These are phyloP conservation scores for Riptortus pedestris DNA, from an alignment of 1,140 invertebrate genomes.

Conservation along the genomic window DNA sequence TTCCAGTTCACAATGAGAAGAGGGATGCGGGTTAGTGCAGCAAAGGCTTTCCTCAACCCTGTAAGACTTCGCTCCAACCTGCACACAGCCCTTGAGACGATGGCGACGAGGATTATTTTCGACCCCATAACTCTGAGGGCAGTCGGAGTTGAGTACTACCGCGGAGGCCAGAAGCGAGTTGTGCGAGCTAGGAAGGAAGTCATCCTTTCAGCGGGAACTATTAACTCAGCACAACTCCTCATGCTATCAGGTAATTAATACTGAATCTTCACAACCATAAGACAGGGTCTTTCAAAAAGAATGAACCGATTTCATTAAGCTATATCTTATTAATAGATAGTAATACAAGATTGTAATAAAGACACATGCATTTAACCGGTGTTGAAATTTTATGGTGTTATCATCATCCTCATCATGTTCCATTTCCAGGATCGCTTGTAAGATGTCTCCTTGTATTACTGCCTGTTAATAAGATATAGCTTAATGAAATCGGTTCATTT, in stretches of 20 bases:
- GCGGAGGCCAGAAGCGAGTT: constrained; percentile 49
- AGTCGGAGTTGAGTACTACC: constrained; percentile 66
- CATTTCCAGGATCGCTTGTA: neutral
- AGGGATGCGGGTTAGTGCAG: constrained; percentile 61
- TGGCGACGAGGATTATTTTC: constrained; percentile 65
- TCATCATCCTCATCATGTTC: too few species aligned
- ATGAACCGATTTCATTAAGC: too few species aligned
- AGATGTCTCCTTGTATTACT: too few species aligned
- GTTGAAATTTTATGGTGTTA: too few species aligned
- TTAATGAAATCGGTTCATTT: too few species aligned
- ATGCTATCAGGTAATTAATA: constrained; percentile 59
- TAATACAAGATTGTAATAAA: too few species aligned
- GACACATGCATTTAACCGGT: too few species aligned
- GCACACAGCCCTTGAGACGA: constrained; percentile 60
- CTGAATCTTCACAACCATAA: too few species aligned
- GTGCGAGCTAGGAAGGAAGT: constrained; percentile 66
- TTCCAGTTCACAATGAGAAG: constrained; percentile 73
- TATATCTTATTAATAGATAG: too few species aligned
- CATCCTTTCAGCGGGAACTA: constrained; percentile 64
- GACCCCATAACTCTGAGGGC: constrained; percentile 56
- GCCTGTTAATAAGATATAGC: too few species aligned
- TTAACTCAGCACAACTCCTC: constrained; percentile 66
- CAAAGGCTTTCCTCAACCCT: constrained; percentile 70
- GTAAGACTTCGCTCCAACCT: constrained; percentile 59
- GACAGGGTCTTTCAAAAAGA: too few species aligned